Percentiles rank a stretch among this genome's conserved stretches.
These are phyloP conservation scores for Mantis religiosa DNA, from an alignment of 2,888 invertebrate species.

Conservation along the genomic window DNA sequence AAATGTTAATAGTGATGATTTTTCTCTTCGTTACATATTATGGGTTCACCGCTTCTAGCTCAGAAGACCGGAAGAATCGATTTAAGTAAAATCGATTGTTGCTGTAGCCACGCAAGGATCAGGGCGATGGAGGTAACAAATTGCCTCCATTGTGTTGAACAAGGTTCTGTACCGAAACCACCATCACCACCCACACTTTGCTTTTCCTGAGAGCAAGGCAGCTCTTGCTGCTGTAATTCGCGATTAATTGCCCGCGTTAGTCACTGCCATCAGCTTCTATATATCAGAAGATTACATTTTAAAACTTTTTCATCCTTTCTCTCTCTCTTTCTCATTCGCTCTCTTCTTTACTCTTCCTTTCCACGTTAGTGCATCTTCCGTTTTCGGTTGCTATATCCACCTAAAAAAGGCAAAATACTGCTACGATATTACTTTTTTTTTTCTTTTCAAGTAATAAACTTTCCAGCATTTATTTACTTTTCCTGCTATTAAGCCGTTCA, in stretches of 20 bases:
- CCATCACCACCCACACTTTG: background rate
- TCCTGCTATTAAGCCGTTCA: too few relatives aligned
- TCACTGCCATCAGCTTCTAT: background rate
- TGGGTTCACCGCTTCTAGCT: background rate
- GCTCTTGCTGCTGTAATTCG: conserved; percentile 2
- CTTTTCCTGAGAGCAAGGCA: background rate
- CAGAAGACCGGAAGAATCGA: background rate
- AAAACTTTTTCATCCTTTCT: background rate
- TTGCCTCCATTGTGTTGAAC: conserved; percentile 1
- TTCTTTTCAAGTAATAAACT: too few relatives aligned
- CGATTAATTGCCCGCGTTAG: conserved; percentile 6
- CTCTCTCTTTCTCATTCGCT: background rate
- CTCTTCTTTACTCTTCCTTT: background rate
- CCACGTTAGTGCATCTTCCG: background rate
- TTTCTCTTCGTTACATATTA: background rate
- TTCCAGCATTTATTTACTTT: too few relatives aligned
- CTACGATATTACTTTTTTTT: too few relatives aligned
- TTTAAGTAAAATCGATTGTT: background rate
- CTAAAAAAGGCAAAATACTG: background rate
- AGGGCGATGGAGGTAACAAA: conserved; percentile 2
- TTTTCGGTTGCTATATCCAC: background rate
- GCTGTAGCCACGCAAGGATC: background rate
- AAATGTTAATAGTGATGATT: background rate
- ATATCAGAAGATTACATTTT: conserved; percentile 6
- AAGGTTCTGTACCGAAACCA: background rate